These are phyloP conservation scores for Ceriagrion tenellum DNA, from an alignment of 2,888 invertebrate species.

Conservation along the genomic window DNA sequence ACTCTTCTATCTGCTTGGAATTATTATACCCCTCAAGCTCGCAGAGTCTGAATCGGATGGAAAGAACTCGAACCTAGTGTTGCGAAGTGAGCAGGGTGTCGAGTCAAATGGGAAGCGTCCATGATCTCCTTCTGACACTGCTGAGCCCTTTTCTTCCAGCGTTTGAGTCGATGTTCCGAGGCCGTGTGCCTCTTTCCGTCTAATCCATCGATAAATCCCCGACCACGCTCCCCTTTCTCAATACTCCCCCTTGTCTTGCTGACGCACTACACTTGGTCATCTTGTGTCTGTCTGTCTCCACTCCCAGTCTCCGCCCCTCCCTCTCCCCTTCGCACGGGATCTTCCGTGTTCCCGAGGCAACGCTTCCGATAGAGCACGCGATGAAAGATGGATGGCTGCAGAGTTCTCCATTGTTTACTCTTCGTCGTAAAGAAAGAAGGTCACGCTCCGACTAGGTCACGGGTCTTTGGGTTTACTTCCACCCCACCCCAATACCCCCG, in stretches of 20 bases:
- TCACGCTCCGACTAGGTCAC: neutral
- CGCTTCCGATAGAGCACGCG: neutral
- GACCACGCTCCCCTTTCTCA: neutral
- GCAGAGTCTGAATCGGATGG: too few relatives aligned
- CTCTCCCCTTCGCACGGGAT: neutral
- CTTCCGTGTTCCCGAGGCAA: neutral
- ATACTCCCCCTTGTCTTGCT: too few relatives aligned
- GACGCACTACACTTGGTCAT: too few relatives aligned
- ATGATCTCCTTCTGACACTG: too few relatives aligned
- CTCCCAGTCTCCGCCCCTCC: neutral
- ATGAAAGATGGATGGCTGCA: constrained; percentile 7
- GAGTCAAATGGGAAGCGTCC: too few relatives aligned
- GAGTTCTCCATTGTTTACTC: constrained; percentile 8
- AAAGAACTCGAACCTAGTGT: too few relatives aligned
- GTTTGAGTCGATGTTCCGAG: neutral
- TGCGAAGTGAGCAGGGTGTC: too few relatives aligned
- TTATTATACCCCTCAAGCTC: too few relatives aligned
- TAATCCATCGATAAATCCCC: neutral
- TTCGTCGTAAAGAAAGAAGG: neutral
- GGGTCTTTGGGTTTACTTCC: neutral
- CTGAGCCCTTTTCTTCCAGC: neutral
- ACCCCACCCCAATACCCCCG: neutral
- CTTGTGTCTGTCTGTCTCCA: neutral
- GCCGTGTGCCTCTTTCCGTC: neutral
- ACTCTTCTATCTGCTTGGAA: too few relatives aligned